Conservation (phyloP, 2,888 invertebrate species). For the Phaedon cochleariae region DNA sequence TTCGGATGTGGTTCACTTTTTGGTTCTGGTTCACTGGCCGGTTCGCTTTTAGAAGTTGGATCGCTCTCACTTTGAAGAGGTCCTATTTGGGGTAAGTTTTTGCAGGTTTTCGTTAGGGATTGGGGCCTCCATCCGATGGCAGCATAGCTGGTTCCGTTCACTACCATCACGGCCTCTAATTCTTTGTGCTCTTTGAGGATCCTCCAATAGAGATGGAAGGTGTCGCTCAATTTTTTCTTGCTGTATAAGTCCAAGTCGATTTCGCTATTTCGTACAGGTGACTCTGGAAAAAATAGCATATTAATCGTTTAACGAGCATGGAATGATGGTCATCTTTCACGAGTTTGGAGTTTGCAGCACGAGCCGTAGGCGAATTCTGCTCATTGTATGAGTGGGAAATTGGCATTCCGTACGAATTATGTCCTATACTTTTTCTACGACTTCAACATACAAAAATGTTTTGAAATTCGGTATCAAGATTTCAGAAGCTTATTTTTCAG, state of each 20-base stretch:
- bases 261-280: constrained; percentile 77
- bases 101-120: constrained; percentile 77
- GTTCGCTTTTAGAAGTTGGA: constrained; percentile 60
- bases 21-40: constrained; percentile 59
- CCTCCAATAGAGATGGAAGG: constrained; percentile 85
- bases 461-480: no score
- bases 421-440: no score
- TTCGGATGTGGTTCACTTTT: constrained; percentile 59
- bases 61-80: constrained; percentile 53
- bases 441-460: neutral
- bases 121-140: constrained; percentile 93
- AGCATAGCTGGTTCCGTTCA: constrained; percentile 88
- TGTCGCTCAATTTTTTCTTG: constrained; percentile 75
- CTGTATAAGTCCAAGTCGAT: constrained; percentile 78
- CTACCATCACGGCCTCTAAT: constrained; percentile 86
- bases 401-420: no score
- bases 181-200: constrained; percentile 84
- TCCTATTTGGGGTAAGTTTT: constrained; percentile 78
- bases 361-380: no score
- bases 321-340: no score
- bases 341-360: no score
- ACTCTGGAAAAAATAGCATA: constrained; percentile 65
- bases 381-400: no score
- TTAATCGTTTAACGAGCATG: no score
- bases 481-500: no score